These are phyloP conservation scores for Drosophila nr. perissopoda DNA, from an alignment of 2,888 invertebrate genomes.

Conservation along the genomic window DNA sequence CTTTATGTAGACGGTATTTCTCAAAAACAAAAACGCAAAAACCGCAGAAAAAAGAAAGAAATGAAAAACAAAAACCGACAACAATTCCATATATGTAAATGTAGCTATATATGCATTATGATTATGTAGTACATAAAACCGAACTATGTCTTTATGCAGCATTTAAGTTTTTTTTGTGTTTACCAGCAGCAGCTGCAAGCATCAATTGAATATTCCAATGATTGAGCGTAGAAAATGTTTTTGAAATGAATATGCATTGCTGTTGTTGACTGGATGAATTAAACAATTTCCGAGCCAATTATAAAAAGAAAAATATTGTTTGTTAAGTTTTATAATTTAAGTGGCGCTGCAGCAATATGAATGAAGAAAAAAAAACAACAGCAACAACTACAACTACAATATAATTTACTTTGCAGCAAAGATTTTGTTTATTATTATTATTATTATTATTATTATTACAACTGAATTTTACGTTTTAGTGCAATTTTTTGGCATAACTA, in stretches of 20 bases:
- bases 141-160: conserved; percentile 68
- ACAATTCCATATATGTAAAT: conserved; percentile 68
- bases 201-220: conserved; percentile 12
- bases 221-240: conserved; percentile 12
- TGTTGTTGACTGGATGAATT: conserved; percentile 53
- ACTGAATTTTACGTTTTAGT: conserved; percentile 65
- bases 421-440: conserved; percentile 54
- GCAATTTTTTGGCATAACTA: conserved; percentile 66
- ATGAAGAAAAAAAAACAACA: conserved; percentile 8
- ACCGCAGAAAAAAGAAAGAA: conserved; percentile 17
- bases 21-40: conserved; percentile 44
- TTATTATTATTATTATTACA: conserved; percentile 47
- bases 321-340: conserved; percentile 76
- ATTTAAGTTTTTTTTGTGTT: conserved; percentile 72
- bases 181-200: conserved; percentile 40
- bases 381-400: conserved; percentile 32
- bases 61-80: conserved; percentile 43
- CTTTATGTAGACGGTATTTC: conserved; percentile 73
- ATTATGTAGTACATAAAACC: conserved; percentile 42
- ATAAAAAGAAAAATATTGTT: conserved; percentile 62
- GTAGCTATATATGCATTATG: conserved; percentile 44
- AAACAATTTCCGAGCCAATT: conserved; percentile 75
- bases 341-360: conserved; percentile 31
- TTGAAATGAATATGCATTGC: conserved; percentile 9
- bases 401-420: conserved; percentile 58